Conservation (phyloP, 2,113 vertebrate species). For the Gasterosteus nipponicus region DNA sequence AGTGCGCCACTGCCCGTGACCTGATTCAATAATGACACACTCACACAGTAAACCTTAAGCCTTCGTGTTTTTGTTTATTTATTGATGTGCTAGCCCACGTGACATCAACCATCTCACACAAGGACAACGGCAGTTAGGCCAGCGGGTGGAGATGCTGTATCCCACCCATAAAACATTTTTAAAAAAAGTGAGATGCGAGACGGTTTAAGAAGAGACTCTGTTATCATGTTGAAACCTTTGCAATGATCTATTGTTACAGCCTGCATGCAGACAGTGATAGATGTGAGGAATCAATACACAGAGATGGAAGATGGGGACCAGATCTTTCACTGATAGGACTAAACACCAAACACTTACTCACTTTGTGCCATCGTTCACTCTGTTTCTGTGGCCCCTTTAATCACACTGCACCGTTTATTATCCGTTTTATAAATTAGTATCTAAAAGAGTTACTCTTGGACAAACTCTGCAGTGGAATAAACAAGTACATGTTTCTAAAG, state of each 20-base stretch:
- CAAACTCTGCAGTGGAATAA: background rate
- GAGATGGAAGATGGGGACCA: constrained; percentile 39
- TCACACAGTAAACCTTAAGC: constrained; percentile 6
- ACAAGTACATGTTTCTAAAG: background rate
- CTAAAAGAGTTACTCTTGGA: background rate
- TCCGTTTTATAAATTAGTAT: too few species aligned
- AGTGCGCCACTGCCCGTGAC: constrained; percentile 71
- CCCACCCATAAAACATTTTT: background rate
- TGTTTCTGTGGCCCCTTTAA: background rate
- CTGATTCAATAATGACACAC: constrained; percentile 54
- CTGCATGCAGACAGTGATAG: constrained; percentile 37
- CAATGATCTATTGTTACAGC: constrained; percentile 36
- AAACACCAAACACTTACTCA: constrained; percentile 37
- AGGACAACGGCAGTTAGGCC: background rate
- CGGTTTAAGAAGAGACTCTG: constrained; percentile 3
- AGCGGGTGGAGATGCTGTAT: constrained; percentile 11
- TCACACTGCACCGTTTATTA: background rate
- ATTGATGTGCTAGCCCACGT: constrained; percentile 12
- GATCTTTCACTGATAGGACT: constrained; percentile 20
- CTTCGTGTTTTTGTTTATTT: constrained; percentile 1
- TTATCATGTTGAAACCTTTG: constrained; percentile 29
- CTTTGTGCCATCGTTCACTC: background rate
- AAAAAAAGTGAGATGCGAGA: constrained; percentile 2
- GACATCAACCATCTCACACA: background rate
- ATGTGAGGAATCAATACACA: constrained; percentile 35